These are phyloP conservation scores for Hemiprocne comata DNA, from an alignment of 2,113 vertebrate species.

Conservation along the genomic window DNA sequence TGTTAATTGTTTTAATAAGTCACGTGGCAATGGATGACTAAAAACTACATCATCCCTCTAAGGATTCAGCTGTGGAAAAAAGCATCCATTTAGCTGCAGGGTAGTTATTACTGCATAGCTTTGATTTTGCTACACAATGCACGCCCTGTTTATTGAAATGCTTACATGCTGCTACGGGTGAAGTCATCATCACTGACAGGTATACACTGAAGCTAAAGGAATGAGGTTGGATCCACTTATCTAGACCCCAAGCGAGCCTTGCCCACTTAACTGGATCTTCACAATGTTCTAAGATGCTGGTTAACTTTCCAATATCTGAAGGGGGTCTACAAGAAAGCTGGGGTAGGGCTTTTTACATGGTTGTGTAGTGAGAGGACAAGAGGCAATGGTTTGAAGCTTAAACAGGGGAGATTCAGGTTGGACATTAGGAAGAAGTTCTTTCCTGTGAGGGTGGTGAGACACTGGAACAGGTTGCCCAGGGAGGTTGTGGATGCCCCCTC, in stretches of 20 bases:
- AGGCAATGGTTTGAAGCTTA: too few relatives aligned
- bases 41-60: constrained; percentile 57
- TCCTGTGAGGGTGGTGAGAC: too few relatives aligned
- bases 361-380: too few relatives aligned
- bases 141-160: constrained; percentile 49
- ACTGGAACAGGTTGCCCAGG: too few relatives aligned
- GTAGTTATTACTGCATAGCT: constrained; percentile 61
- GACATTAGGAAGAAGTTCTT: too few relatives aligned
- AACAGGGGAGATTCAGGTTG: too few relatives aligned
- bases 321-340: too few relatives aligned
- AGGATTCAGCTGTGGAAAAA: constrained; percentile 63
- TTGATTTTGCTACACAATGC: constrained; percentile 37
- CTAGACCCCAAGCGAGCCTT: background rate
- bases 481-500: too few relatives aligned
- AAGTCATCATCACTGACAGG: constrained; percentile 13
- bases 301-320: too few relatives aligned
- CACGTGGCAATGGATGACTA: constrained; percentile 62
- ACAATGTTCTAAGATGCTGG: background rate
- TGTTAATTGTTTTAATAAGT: constrained; percentile 70
- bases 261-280: background rate
- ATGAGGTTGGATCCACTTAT: background rate
- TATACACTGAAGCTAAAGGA: background rate
- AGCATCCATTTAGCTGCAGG: constrained; percentile 48
- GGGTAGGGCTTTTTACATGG: too few relatives aligned
- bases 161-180: background rate